These are phyloP conservation scores for Oxyteleia sp. DNA, from an alignment of 2,888 invertebrate genomes.

Conservation along the genomic window DNA sequence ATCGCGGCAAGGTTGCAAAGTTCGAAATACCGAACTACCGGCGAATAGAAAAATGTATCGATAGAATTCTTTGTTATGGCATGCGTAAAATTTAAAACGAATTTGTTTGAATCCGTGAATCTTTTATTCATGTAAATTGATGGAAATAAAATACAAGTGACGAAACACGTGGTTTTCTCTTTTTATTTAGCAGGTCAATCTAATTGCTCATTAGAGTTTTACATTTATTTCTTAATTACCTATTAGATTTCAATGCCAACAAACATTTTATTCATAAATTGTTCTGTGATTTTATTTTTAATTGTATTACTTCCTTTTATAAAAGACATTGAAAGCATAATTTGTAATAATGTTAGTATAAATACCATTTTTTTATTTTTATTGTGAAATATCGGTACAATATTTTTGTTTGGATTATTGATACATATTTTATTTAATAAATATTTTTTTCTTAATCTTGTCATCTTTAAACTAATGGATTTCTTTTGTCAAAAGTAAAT, in stretches of 20 bases:
- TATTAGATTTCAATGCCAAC: not conserved
- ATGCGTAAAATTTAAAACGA: slow-evolving; percentile 63
- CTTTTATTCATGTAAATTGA: slow-evolving; percentile 60
- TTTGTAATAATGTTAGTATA: too few species aligned
- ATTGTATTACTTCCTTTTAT: too few species aligned
- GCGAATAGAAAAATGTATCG: slow-evolving; percentile 64
- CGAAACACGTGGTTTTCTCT: slow-evolving; percentile 9
- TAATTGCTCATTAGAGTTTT: slow-evolving; percentile 17
- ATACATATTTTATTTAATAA: too few species aligned
- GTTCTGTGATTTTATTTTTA: too few species aligned
- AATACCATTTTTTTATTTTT: too few species aligned
- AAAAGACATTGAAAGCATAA: too few species aligned
- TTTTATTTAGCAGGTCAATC: slow-evolving; percentile 21
- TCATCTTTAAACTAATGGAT: too few species aligned
- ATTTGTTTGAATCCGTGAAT: slow-evolving; percentile 44
- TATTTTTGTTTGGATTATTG: too few species aligned
- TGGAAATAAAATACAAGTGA: slow-evolving; percentile 30
- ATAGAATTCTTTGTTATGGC: slow-evolving; percentile 67
- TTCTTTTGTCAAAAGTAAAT: too few species aligned
- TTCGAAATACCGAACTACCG: slow-evolving; percentile 60
- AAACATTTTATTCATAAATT: too few species aligned
- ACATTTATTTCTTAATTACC: not conserved
- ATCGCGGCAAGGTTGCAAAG: slow-evolving; percentile 64
- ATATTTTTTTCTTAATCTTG: too few species aligned
- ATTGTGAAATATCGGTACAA: too few species aligned